Evolutionary conservation across 1,140 invertebrate species (phyloP), one percentile per base, ranked within the genome.

Genomic region (Bombus confusus): DNA sequence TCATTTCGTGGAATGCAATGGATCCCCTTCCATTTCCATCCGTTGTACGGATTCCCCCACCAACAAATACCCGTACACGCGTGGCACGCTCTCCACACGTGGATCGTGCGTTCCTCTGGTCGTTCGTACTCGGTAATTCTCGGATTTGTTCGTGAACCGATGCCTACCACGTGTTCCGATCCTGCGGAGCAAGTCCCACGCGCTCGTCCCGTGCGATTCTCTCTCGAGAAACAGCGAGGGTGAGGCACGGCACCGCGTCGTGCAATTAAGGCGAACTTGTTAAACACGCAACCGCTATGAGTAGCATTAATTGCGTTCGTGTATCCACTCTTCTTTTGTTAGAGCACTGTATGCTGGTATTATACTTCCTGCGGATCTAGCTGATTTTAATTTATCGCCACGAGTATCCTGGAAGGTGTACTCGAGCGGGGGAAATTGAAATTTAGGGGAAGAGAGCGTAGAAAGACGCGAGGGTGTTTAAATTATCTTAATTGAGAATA

Each of bases 1-100:
- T 52, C 43, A 59, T 34, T 41, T n/a, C 15, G 25, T 41, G 82
- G 74, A 83, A 72, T 74, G 78, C 84, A 69, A 71, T 64, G 52
- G 39, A 80, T 77, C 80, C 88, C 86, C 80, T 66, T 73, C 77
- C 85, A 69, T 47, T 71, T n/a, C 25, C 4, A 15, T 43, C 64
- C 80, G 75, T 73, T 68, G 64, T 62, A 62, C 69, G n/a, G 68
- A 3, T 72, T 64, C 75, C 85, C 89, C 90, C 90, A 91, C 90
- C 66, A 85, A 15, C 59, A 39, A 88, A 73, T 83, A 79, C 39
- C 66, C 77, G 89, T 88, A 91, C 94, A 92, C 93, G 93, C 94
- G 92, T 93, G 93, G 94, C 94, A 94, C 94, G 94, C 93, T 94
- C 92, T 92, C 89, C 92, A 93, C 94, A 93, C 93, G 94, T 94